Base-by-base conservation (phyloP, 2,113 vertebrate species). In the Miniopterus natalensis region DNA sequence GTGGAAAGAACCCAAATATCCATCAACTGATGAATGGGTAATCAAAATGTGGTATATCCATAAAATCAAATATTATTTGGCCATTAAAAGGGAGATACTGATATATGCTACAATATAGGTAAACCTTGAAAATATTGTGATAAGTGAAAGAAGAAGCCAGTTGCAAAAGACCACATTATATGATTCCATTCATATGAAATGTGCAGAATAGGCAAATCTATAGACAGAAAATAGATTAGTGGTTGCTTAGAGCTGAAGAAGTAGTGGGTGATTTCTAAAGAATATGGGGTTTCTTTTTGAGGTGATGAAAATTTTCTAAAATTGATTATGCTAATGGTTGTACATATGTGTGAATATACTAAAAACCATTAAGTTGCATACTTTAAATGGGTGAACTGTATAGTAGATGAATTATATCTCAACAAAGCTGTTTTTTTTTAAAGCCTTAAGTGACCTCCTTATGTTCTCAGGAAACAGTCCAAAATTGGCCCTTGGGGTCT, bases 281-380 rank as follows among this genome's bases (percentile, higher is more conserved):
- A 31, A 68, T 74, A 49, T 18, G 47, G n/a, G 1, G 8, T 29
- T 96, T 89, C 49, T 93, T 88, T 88, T 17, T 83, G 80, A 91
- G 25, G 12, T 61, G 63, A 74, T 27, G 12, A 40, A 68, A 89
- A 49, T 84, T 15, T 92, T 57, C 68, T 85, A 45, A 65, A 85
- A 63, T 42, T 36, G 78, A 77, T 63, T 18, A 31, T 45, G 57
- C 47, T 47, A 51, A 49, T 23, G 40, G 8, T 47, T 83, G 11
- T 20, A 21, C 65, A 6, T 79, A 51, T 14, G 11, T 42, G 45
- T 70, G 59, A 55, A 51, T 84, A 31, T 42, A 88, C 25, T 68
- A 53, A 90, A 81, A 80, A 81, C 12, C 40, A 29, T 5, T 78
- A 29, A 71, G 25, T 47, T 83, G 14, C 87, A 12, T 20, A 53